Evolutionary conservation across 1,140 invertebrate species (phyloP), one percentile per base, ranked within the genome.

Genomic region (Pseudomyrmex flavicornis): DNA sequence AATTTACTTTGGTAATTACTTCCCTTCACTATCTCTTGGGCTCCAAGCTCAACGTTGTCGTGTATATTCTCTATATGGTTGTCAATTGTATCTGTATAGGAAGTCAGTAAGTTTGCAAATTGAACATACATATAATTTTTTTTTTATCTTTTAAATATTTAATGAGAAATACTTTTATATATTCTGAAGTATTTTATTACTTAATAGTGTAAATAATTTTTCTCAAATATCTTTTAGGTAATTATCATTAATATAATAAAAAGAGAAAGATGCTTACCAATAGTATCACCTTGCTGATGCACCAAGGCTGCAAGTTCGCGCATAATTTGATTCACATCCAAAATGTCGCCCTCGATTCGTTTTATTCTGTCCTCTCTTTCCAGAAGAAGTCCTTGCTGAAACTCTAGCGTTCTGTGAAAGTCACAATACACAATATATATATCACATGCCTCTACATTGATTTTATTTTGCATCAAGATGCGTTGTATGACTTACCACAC

Each of bases 241-340:
- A 10, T 4, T 22, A 3, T 48, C 44, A 46, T 83, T 80, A 73
- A 79, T 46, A 52, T 82, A 82, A 10, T 15, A 88, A 77, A 76
- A 62, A 77, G 50, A 82, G 22, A 68, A 73, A 73, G 8, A 85
- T 68, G 93, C 95, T 95, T 95, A 99, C 98, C 98, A 88, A 99
- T 96, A 75, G 95, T 95, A 86, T 97, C 96, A 52, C 96, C 97
- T 94, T 99, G 98, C 88, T 97, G 96, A 91, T 97, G 95, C 1
- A 98, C 97, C 90, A 98, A 93, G 59, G 95, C 95, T 4, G 96
- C 97, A n/a, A 99, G 94, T 88, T 98, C 97, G 82, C 97, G 96
- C 96, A 99, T 99, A 72, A 99, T 98, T 92, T 98, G 96, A 93
- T 98, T 98, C 0, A 99, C 97, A 93, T 99, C 98, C 73, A 98